Percentiles rank a stretch among this genome's conserved stretches.
Conservation (phyloP, 2,797 vertebrate genomes). For the Tragopan temminckii region DNA sequence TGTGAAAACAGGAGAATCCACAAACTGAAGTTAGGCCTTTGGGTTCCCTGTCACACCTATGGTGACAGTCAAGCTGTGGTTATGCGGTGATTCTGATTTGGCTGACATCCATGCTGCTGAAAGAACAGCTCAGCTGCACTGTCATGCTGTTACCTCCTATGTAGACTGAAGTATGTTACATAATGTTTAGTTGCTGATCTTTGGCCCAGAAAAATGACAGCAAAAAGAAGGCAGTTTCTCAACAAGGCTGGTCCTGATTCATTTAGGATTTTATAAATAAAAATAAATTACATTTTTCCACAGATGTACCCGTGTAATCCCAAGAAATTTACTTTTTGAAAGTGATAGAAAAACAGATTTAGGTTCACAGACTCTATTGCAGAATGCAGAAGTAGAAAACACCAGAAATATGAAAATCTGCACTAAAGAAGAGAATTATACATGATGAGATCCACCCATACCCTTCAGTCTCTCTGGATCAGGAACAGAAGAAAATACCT, state of each 20-base stretch:
- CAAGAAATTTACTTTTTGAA: background rate
- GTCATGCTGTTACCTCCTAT: background rate
- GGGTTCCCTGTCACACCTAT: background rate
- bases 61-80: background rate
- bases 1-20: background rate
- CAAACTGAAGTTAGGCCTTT: background rate
- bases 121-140: background rate
- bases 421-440: background rate
- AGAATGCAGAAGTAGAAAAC: background rate
- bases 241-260: background rate
- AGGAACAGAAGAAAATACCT: background rate
- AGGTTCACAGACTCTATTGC: rapidly evolving
- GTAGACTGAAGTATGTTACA: background rate
- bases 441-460: background rate
- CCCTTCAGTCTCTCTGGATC: background rate
- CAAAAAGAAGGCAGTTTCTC: background rate
- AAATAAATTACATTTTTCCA: background rate
- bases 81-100: background rate
- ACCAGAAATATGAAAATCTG: background rate
- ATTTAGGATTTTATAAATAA: background rate
- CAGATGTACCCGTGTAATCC: background rate
- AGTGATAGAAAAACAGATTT: background rate
- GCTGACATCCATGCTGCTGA: background rate
- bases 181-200: background rate
- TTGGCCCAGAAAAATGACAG: background rate